These are phyloP conservation scores for Spilarctia lutea DNA, from an alignment of 2,888 invertebrate genomes.

Conservation along the genomic window DNA sequence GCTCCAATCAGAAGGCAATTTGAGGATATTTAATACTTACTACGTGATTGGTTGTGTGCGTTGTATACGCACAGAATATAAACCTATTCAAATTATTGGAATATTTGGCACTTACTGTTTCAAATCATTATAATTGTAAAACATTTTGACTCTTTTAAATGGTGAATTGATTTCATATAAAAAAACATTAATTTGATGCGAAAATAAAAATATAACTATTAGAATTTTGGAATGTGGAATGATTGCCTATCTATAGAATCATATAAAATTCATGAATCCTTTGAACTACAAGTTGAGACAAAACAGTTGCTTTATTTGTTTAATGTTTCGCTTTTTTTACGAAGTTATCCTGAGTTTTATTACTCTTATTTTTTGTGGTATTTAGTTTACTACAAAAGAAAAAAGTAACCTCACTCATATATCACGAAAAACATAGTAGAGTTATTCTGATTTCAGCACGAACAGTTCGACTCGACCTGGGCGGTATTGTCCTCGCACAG, in stretches of 20 bases:
- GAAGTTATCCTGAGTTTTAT: background rate
- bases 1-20: background rate
- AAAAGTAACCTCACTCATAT: background rate
- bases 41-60: too few species aligned
- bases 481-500: too few species aligned
- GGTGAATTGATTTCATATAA: slow-evolving; percentile 8
- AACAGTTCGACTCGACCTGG: too few species aligned
- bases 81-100: background rate
- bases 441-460: too few species aligned
- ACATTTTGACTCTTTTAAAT: background rate
- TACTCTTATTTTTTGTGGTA: background rate
- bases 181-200: slow-evolving; percentile 13
- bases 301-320: background rate
- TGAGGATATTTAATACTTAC: background rate
- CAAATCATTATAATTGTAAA: background rate
- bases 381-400: background rate
- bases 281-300: background rate
- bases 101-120: background rate
- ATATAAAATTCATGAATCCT: background rate
- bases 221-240: background rate
- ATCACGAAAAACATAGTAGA: too few species aligned
- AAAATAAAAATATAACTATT: background rate
- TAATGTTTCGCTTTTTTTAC: background rate
- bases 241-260: background rate
- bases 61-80: too few species aligned